phyloP scores from a whole-genome alignment of 1,140 invertebrate species.

The Wasmannia auropunctata region DNA sequence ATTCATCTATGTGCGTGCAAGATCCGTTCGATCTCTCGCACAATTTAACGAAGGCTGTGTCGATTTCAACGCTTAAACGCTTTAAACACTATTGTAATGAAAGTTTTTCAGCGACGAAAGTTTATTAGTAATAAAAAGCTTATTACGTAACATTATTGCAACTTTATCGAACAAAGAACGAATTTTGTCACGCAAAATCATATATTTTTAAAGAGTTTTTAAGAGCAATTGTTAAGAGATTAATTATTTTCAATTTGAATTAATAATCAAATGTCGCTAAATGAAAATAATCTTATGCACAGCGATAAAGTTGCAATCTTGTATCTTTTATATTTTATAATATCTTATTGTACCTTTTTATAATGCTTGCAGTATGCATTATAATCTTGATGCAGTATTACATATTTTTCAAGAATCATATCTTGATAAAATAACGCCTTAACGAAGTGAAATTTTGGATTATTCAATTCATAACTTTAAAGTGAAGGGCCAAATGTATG shows the following conservation, averaged over 20 bases:
- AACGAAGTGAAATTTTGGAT: not conserved
- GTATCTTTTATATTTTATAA: too few species aligned
- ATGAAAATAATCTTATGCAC: not conserved
- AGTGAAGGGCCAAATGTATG: too few species aligned
- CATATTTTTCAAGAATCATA: not conserved
- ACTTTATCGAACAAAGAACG: not conserved
- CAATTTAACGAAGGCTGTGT: constrained; percentile 82
- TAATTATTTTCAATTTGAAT: not conserved
- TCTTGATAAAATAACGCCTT: not conserved
- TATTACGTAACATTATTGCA: constrained; percentile 1
- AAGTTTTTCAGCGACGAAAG: constrained; percentile 34
- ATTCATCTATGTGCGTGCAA: constrained; percentile 83
- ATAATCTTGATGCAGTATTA: not conserved
- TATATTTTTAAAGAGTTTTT: not conserved
- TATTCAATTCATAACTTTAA: not conserved
- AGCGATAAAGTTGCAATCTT: not conserved
- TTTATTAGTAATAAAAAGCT: too few species aligned
- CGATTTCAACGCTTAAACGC: constrained; percentile 53
- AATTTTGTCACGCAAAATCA: not conserved
- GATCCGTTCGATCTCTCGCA: constrained; percentile 85
- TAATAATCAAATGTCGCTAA: not conserved
- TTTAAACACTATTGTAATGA: constrained; percentile 67
- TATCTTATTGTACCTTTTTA: not conserved
- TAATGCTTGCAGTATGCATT: not conserved
- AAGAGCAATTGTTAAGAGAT: not conserved